Evolutionary conservation across 2,888 invertebrate species (phyloP).

Genomic region (Gerris lacustris): DNA sequence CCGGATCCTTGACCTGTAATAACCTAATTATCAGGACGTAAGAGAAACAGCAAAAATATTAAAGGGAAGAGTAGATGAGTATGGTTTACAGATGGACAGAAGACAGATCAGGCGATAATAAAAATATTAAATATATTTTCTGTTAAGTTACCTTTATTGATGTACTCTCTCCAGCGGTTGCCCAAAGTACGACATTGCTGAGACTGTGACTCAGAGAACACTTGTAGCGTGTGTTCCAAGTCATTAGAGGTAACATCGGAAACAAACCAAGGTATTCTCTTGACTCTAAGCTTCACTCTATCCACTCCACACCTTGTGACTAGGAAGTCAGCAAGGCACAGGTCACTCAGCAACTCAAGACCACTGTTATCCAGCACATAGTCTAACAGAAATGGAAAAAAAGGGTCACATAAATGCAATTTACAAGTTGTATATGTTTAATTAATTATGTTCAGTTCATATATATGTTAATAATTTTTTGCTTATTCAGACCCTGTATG

Average conservation of each 20-base stretch:
- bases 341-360: conserved; percentile 80
- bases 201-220: conserved; percentile 2
- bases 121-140: no score
- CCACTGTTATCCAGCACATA: conserved; percentile 87
- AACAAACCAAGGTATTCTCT: conserved; percentile 88
- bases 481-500: no score
- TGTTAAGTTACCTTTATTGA: conserved; percentile 42
- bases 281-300: conserved; percentile 70
- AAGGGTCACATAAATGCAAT: neutral
- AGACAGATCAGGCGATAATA: no score
- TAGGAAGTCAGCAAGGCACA: conserved; percentile 74
- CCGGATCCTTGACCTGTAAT: no score
- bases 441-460: neutral
- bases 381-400: conserved; percentile 42
- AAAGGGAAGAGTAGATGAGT: no score
- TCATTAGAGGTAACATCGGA: conserved; percentile 74
- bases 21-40: no score
- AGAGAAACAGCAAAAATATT: no score
- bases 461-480: conserved; percentile 8
- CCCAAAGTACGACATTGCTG: conserved; percentile 40
- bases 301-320: conserved; percentile 46
- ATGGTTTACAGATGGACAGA: no score
- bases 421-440: neutral
- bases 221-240: conserved; percentile 54
- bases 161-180: conserved; percentile 46